Evolutionary conservation across 2,888 invertebrate genomes (phyloP).

Genomic region (Pandemis corylana): DNA sequence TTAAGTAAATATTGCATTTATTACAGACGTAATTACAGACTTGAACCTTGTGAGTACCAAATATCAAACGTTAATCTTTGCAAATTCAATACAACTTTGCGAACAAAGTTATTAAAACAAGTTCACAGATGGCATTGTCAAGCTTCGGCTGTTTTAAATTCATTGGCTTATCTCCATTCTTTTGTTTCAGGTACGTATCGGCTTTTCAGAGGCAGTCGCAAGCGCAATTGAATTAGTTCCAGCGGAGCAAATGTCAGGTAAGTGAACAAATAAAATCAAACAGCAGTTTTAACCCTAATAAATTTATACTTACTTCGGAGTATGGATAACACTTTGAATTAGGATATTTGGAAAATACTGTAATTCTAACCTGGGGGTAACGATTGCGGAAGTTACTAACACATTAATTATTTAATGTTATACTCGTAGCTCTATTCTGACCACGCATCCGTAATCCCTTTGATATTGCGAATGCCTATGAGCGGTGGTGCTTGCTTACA

Average conservation of each 20-base stretch:
- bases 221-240: conserved; percentile 15
- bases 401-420: no score
- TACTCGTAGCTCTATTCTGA: no score
- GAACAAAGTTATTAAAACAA: not conserved
- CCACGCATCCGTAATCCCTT: no score
- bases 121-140: not conserved
- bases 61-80: not conserved
- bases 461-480: no score
- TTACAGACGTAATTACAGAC: not conserved
- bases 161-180: conserved; percentile 18
- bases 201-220: conserved; percentile 1
- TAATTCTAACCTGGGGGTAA: no score
- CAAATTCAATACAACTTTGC: not conserved
- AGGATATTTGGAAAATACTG: not conserved
- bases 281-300: conserved; percentile 1
- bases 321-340: not conserved
- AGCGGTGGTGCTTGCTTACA: no score
- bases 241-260: not conserved
- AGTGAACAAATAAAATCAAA: conserved; percentile 3
- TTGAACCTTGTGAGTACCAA: not conserved
- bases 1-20: not conserved
- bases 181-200: conserved; percentile 39
- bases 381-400: no score
- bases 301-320: not conserved
- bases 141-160: not conserved